A percentile compares a stretch with the other conserved stretches of the same genome.
Conservation (phyloP, 2,797 vertebrate genomes). For the Taeniopygia guttata region DNA sequence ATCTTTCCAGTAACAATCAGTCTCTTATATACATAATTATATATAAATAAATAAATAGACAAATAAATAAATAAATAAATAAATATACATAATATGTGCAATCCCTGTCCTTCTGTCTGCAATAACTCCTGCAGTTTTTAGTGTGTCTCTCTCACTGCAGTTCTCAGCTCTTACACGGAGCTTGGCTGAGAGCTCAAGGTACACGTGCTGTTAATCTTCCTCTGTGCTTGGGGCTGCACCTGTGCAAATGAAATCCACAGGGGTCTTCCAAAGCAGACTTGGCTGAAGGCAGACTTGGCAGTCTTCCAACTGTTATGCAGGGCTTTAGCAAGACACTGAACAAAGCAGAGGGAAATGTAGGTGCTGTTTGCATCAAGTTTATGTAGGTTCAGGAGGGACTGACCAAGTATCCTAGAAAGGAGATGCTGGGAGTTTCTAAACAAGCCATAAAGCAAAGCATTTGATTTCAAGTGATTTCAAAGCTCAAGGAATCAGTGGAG, state of each 20-base stretch:
- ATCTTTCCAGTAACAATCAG: not conserved
- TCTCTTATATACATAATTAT: not conserved
- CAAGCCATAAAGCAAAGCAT: not conserved
- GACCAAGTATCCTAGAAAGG: not conserved
- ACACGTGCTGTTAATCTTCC: not conserved
- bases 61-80: too few species aligned
- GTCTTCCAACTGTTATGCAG: not conserved
- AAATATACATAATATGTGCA: not conserved
- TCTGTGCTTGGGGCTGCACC: not conserved
- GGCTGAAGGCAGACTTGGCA: not conserved
- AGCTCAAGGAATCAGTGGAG: not conserved
- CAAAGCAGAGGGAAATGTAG: not conserved
- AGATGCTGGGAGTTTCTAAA: not conserved
- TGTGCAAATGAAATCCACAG: not conserved
- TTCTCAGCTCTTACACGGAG: not conserved
- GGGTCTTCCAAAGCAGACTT: not conserved
- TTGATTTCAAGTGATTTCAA: not conserved
- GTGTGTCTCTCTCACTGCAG: fast-evolving
- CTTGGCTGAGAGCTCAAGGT: not conserved
- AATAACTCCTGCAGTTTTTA: not conserved
- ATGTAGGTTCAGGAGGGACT: not conserved
- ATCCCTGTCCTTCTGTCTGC: not conserved
- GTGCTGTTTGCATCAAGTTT: not conserved
- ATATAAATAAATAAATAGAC: not conserved
- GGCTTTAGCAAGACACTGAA: not conserved